Conservation (phyloP, 2,113 vertebrate species). For the Puma concolor region DNA sequence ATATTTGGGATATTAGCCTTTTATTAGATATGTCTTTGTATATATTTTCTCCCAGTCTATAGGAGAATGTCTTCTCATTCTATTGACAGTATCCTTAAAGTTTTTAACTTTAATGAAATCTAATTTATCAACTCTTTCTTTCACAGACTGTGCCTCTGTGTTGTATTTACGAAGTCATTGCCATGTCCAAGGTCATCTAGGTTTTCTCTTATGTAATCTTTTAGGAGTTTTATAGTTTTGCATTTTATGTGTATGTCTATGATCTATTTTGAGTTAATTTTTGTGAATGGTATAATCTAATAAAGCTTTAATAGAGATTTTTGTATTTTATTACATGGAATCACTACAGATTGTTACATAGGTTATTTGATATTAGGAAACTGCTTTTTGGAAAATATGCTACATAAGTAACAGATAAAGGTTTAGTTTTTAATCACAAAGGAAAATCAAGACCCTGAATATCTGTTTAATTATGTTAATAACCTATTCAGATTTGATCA, state of each 20-base stretch:
- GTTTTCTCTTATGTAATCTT: not conserved
- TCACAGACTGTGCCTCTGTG: not conserved
- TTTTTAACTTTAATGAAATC: not conserved
- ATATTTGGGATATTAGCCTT: not conserved
- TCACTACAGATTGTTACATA: not conserved
- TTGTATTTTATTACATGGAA: not conserved
- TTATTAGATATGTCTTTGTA: not conserved
- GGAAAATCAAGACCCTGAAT: not conserved
- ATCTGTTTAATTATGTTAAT: not conserved
- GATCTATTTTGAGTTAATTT: not conserved
- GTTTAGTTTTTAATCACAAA: not conserved
- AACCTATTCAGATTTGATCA: not conserved
- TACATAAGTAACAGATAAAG: not conserved
- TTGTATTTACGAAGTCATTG: not conserved
- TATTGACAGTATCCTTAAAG: not conserved
- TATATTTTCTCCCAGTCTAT: not conserved
- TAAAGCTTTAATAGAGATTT: not conserved
- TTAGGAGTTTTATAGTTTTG: not conserved
- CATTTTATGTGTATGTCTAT: not conserved
- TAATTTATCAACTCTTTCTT: not conserved
- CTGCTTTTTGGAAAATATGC: not conserved
- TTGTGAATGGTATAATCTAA: not conserved
- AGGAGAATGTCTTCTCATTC: not conserved
- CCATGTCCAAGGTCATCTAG: not conserved
- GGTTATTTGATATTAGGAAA: not conserved